Conservation (phyloP, 2,888 invertebrate species). For the Trisateles emortualis region DNA sequence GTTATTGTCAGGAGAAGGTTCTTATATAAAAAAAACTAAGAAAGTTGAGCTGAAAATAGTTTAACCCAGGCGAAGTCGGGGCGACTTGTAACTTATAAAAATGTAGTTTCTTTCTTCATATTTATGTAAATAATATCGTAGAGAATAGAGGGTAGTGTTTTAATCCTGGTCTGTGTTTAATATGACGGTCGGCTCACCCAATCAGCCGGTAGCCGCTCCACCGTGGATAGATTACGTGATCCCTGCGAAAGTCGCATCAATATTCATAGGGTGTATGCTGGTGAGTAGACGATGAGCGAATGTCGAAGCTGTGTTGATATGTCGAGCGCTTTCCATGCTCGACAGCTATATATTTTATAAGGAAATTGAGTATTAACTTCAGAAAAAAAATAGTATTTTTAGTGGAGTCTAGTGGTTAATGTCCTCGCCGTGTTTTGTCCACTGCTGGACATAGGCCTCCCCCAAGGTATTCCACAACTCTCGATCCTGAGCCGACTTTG, state of each 20-base stretch:
- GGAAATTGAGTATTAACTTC: no score
- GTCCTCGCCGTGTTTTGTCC: no score
- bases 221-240: slow-evolving; percentile 70
- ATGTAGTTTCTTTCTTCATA: slow-evolving; percentile 2
- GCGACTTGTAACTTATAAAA: no score
- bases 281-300: slow-evolving; percentile 74
- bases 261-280: slow-evolving; percentile 74
- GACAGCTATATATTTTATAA: slow-evolving; percentile 35
- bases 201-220: slow-evolving; percentile 63
- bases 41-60: no score
- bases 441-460: no score
- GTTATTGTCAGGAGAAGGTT: no score
- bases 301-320: slow-evolving; percentile 45
- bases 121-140: slow-evolving; percentile 34
- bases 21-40: no score
- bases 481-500: no score
- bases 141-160: slow-evolving; percentile 21
- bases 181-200: slow-evolving; percentile 56
- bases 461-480: no score
- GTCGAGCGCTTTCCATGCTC: slow-evolving; percentile 37
- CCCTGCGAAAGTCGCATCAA: slow-evolving; percentile 73
- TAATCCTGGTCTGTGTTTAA: slow-evolving; percentile 50
- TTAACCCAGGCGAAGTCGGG: no score
- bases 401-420: no score
- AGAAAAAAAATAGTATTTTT: no score